Evolutionary conservation across 2,888 invertebrate species (phyloP), one percentile per base, ranked within the genome.

Genomic region (Erebia epiphron): DNA sequence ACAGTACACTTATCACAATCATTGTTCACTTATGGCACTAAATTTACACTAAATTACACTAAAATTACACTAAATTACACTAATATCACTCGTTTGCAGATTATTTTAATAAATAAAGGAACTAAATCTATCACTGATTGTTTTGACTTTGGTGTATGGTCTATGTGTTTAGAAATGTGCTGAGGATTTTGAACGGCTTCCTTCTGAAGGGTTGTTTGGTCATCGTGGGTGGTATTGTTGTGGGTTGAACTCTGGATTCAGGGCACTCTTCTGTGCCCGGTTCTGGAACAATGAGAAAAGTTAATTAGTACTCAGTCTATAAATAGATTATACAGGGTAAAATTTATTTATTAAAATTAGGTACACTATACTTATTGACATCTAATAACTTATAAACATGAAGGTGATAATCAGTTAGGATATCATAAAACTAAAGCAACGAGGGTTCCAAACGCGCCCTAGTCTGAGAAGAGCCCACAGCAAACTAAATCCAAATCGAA

Each of bases 91-190:
- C 49, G 26, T 62, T 61, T 61, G 26, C 56, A 13, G 43, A 43
- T 43, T 70, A 68, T 73, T 75, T 41, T 26, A 82, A 83, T 83
- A 83, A 85, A 82, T 82, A 81, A 80, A 84, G 82, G 77, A 80
- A 80, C 79, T 75, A 73, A 71, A 65, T 78, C 78, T 79, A 80
- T 82, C 82, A 84, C 83, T 82, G 75, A 79, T 80, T 26, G 69
- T 60, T 63, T 67, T 57, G 78, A 78, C 79, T 78, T 78, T 75
- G 73, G 73, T 80, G 74, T 79, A 70, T 71, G 73, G 70, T 73
- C 86, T 87, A 93, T 83, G 93, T 92, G 82, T 92, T 92, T 1
- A 92, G 81, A 78, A 83, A 93, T 4, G 90, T 90, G 80, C 82
- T 85, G 21, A 89, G 80, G 67, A 84, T 84, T 83, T 90, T 92